Percentiles rank a stretch among this genome's conserved stretches.
Evolutionary conservation across 2,797 vertebrate species (phyloP).

Genomic region (Manis javanica): DNA sequence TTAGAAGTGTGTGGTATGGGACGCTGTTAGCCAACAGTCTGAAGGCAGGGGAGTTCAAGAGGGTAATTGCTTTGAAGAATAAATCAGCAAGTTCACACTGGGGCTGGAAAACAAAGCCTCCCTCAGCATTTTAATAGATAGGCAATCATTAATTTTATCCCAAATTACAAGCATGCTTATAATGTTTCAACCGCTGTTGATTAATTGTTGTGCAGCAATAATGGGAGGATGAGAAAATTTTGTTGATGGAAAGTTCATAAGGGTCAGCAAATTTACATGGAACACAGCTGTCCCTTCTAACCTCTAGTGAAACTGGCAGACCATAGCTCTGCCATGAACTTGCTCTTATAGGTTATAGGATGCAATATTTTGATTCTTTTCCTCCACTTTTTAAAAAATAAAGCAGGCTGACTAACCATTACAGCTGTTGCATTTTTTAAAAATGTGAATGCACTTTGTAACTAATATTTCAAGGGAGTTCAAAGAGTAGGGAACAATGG

Average conservation of each 20-base stretch:
- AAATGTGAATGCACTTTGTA: not conserved
- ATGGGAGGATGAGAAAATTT: constrained; percentile 83
- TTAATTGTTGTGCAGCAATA: constrained; percentile 85
- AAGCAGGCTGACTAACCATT: not conserved
- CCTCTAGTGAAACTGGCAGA: constrained; percentile 74
- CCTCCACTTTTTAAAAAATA: not conserved
- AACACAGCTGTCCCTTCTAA: constrained; percentile 80
- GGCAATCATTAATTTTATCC: constrained; percentile 84
- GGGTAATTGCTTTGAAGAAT: constrained; percentile 85
- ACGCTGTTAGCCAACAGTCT: constrained; percentile 68
- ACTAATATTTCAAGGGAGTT: constrained; percentile 1
- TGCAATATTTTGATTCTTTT: constrained; percentile 20
- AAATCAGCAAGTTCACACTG: constrained; percentile 84
- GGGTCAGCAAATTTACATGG: constrained; percentile 85
- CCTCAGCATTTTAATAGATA: constrained; percentile 82
- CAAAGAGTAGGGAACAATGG: not conserved
- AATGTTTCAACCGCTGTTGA: constrained; percentile 86
- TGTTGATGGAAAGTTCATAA: constrained; percentile 87
- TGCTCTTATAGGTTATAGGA: constrained; percentile 47
- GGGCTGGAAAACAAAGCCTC: constrained; percentile 79
- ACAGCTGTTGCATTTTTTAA: not conserved
- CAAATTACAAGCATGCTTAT: constrained; percentile 82
- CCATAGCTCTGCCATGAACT: constrained; percentile 64
- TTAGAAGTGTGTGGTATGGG: not conserved
- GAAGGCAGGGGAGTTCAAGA: constrained; percentile 79